Percentiles rank a stretch among this genome's conserved stretches.
phyloP scores from a whole-genome alignment of 2,797 vertebrate species.

The Trematomus bernacchii region DNA sequence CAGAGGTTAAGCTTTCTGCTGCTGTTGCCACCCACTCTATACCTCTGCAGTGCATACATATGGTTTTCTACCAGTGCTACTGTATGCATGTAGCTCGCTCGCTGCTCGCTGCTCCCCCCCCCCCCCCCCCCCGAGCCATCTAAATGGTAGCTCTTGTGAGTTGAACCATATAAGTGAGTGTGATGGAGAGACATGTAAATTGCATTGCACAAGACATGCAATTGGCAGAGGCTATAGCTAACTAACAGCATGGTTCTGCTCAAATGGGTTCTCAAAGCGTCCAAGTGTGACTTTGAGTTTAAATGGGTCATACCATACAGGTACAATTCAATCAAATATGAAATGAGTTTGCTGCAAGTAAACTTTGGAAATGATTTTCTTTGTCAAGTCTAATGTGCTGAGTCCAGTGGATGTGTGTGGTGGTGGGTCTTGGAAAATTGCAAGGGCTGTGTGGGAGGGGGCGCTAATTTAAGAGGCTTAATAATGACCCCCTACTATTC shows the following conservation, averaged over 20 bases:
- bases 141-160: conserved; percentile 79
- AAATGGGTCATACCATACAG: conserved; percentile 72
- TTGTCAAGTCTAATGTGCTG: conserved; percentile 68
- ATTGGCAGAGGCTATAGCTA: conserved; percentile 66
- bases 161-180: conserved; percentile 81
- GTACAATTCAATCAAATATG: conserved; percentile 80
- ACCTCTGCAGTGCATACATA: conserved; percentile 44
- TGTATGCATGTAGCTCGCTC: neutral
- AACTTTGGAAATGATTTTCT: conserved; percentile 78
- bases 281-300: conserved; percentile 75
- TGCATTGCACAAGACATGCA: conserved; percentile 70
- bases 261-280: conserved; percentile 65
- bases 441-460: conserved; percentile 65
- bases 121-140: conserved; percentile 68
- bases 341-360: conserved; percentile 82
- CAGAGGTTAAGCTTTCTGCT: conserved; percentile 69
- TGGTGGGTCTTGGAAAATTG: conserved; percentile 66
- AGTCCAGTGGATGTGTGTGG: conserved; percentile 45
- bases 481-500: conserved; percentile 84
- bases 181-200: conserved; percentile 85
- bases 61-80: conserved; percentile 43
- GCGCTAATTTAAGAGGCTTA: conserved; percentile 83
- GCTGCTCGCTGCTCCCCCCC: too few relatives aligned
- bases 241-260: conserved; percentile 74
- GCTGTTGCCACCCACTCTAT: conserved; percentile 60